These are phyloP conservation scores for Lepeophtheirus nordmannii DNA, from an alignment of 2,888 invertebrate genomes.

Conservation along the genomic window DNA sequence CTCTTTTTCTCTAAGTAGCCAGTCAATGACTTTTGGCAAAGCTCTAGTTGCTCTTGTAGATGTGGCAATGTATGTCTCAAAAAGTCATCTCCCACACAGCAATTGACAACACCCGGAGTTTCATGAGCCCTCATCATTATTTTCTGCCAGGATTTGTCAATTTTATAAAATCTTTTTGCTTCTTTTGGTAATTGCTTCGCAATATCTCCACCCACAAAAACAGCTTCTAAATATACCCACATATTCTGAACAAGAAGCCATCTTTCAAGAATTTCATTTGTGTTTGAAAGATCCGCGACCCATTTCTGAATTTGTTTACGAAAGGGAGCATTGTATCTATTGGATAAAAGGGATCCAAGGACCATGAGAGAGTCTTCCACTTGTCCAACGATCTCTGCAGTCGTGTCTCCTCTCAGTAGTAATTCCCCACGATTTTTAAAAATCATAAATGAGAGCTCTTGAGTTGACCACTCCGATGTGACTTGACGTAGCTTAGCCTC, in stretches of 20 bases:
- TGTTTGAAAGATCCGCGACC: slow-evolving; percentile 82
- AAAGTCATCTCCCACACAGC: slow-evolving; percentile 89
- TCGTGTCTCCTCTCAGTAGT: slow-evolving; percentile 75
- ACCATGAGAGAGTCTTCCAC: slow-evolving; percentile 95
- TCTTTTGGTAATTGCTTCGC: slow-evolving; percentile 94
- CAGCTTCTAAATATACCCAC: slow-evolving; percentile 96
- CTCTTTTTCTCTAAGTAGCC: slow-evolving; percentile 40
- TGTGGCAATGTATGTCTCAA: slow-evolving; percentile 79
- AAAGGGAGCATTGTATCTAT: slow-evolving; percentile 89
- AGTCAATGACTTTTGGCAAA: slow-evolving; percentile 90
- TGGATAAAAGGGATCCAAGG: slow-evolving; percentile 76
- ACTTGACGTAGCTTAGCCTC: slow-evolving; percentile 87
- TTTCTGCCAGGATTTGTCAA: slow-evolving; percentile 96
- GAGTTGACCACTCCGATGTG: slow-evolving; percentile 85
- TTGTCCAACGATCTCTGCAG: slow-evolving; percentile 83
- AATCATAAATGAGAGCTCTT: slow-evolving; percentile 79
- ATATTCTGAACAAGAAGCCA: slow-evolving; percentile 93
- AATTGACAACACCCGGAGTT: slow-evolving; percentile 83
- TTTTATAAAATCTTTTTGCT: slow-evolving; percentile 78
- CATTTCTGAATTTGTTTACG: slow-evolving; percentile 89
- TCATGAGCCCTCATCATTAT: slow-evolving; percentile 94
- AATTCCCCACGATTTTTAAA: slow-evolving; percentile 90
- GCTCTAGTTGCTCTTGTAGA: slow-evolving; percentile 82
- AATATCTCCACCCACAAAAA: slow-evolving; percentile 94
- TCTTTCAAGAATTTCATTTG: slow-evolving; percentile 85